Base-by-base conservation (phyloP, 1,140 invertebrate genomes). In the Lamellibrachia luymesi region DNA sequence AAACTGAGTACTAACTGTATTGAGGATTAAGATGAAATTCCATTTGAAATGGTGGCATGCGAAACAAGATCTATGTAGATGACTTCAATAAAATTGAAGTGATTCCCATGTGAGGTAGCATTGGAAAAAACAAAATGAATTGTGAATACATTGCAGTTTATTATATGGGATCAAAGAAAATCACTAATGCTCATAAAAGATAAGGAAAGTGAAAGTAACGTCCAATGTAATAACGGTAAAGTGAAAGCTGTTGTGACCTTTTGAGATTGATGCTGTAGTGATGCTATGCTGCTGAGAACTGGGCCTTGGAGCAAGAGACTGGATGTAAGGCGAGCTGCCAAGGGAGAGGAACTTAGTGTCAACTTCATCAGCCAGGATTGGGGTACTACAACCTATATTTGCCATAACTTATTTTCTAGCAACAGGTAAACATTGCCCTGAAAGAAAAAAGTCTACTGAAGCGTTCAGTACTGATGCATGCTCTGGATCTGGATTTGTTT, bases 291-390 rank as follows among this genome's bases (percentile, higher is more conserved):
- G 90, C 38, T 96, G 90, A 95, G 94, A 92, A 94, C 94, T 6
- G 94, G 94, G 49, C 64, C 80, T 4, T 94, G 95, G 94, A 94
- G 91, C 27, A 95, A 95, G 91, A 95, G 94, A 90, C 52, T 96
- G 25, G 94, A 95, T 4, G 94, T 96, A 17, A 93, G 92, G 6
- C 94, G 95, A 52, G 94, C 95, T 38, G 90, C 91, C 38, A 95
- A 94, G 38, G 96, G 96, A 51, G 94, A 95, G 13, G 94, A 95
- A 91, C 93, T 97, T 8, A 94, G 90, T 93, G 94, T 97, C 17
- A 94, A 96, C 94, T 94, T 96, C 38, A 95, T 97, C 52, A 96
- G 96, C 92, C 95, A 95, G 50, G 94, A 96, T 22, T 96, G 95
- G 95, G 96, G 96, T 96, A 80, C 25, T 80, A 80, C 25, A 22